Base-by-base conservation (phyloP, 2,888 invertebrate genomes). In the Drosophila nr. perissopoda region DNA sequence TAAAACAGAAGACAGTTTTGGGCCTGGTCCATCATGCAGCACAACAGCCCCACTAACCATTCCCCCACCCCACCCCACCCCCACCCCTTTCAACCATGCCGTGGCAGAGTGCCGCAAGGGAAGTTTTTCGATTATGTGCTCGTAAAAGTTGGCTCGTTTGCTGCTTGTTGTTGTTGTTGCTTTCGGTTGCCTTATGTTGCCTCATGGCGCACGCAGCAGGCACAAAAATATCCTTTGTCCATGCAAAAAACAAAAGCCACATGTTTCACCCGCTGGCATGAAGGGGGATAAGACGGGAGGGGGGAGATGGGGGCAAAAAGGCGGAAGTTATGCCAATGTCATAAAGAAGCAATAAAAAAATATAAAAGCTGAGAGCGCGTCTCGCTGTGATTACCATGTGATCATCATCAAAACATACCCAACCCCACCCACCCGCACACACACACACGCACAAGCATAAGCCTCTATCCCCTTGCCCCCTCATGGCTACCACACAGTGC, bases 311-410 rank as follows among this genome's bases (percentile, higher is more conserved):
- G 13, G 29, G 2, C 16, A 46, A 25, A 46, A 46, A 46, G 46
- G n/a, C 46, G 27, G 40, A n/a, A 53, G 46, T 59, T 70, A 74
- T 76, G 82, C 74, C 77, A 79, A 68, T 77, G 90, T 80, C 90
- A 90, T 87, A 90, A 90, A 83, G 86, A 88, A 86, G 90, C 82
- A 87, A 87, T 86, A 90, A 87, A 89, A 88, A 89, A 72, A 74
- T 76, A 88, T 79, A 85, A 83, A 85, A 77, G 76, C 81, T 70
- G 57, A 56, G 60, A 74, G 49, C 74, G 74, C 72, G 61, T 64
- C 72, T 61, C 76, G 58, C 77, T 67, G 70, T 76, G 82, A 82
- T 81, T 82, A 82, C 74, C 79, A 70, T 76, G 86, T 85, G 81
- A 89, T 88, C 88, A 83, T 74, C 84, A 85, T 76, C 74, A 76